Conservation (phyloP, 1,140 invertebrate species). For the Sycophaga agraensis region DNA sequence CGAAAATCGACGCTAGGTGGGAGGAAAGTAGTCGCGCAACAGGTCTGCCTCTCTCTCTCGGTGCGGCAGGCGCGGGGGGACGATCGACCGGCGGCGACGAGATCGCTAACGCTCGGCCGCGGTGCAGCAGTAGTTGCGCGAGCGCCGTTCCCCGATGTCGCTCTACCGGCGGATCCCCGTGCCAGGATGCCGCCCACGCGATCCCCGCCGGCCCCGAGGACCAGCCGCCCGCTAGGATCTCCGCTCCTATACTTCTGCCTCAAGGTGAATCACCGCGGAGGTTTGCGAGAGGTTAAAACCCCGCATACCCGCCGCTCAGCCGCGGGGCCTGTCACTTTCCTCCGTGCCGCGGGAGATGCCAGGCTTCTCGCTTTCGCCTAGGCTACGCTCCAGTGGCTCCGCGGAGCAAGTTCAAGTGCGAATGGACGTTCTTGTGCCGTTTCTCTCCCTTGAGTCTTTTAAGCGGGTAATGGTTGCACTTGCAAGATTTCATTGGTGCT, state of each 20-base stretch:
- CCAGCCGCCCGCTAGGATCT: constrained; percentile 4
- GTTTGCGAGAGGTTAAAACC: too few species aligned
- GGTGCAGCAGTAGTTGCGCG: constrained; percentile 1
- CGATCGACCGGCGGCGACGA: background rate
- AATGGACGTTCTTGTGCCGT: too few species aligned
- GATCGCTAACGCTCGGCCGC: background rate
- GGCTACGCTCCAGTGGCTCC: too few species aligned
- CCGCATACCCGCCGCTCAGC: background rate
- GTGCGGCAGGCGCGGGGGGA: background rate
- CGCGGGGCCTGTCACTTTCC: background rate
- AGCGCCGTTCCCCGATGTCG: constrained; percentile 13
- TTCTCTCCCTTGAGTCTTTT: too few species aligned
- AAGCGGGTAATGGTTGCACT: too few species aligned
- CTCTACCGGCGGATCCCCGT: background rate
- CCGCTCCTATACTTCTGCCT: constrained; percentile 14
- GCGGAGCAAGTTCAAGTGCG: too few species aligned
- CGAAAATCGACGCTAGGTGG: too few species aligned
- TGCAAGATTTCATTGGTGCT: too few species aligned
- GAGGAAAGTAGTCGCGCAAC: too few species aligned
- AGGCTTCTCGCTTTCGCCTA: too few species aligned
- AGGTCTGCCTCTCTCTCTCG: background rate
- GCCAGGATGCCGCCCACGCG: constrained; percentile 1
- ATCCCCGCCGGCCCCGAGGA: too few species aligned
- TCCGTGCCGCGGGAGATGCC: too few species aligned
- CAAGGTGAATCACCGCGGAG: constrained; percentile 22